Percentiles rank a stretch among this genome's conserved stretches.
Evolutionary conservation across 2,888 invertebrate genomes (phyloP).

Genomic region (Pedicia rivosa): DNA sequence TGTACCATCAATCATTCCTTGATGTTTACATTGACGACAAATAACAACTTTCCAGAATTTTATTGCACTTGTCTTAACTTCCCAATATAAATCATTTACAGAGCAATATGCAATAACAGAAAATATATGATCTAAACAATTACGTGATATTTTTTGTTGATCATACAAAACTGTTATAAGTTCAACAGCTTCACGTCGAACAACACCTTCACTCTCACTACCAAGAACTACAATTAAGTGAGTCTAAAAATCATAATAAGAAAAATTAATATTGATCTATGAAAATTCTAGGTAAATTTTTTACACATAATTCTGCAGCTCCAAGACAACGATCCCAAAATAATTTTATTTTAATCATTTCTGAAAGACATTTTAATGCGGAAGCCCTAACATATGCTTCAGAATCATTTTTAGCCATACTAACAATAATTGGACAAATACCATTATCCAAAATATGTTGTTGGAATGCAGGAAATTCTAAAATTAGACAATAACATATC

Average conservation of each 20-base stretch:
- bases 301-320: constrained; percentile 44
- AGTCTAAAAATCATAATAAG: constrained; percentile 26
- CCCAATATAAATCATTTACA: constrained; percentile 63
- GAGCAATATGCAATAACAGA: constrained; percentile 49
- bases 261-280: constrained; percentile 1
- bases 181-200: constrained; percentile 53
- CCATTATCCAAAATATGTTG: constrained; percentile 47
- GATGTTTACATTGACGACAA: constrained; percentile 44
- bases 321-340: constrained; percentile 49
- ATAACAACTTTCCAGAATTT: constrained; percentile 58
- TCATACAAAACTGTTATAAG: constrained; percentile 50
- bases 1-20: constrained; percentile 70
- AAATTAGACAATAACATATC: constrained; percentile 11
- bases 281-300: neutral
- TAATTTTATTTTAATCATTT: constrained; percentile 44
- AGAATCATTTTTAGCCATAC: constrained; percentile 47
- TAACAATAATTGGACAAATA: constrained; percentile 44
- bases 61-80: constrained; percentile 56
- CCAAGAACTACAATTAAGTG: constrained; percentile 37
- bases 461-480: constrained; percentile 67
- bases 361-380: constrained; percentile 51
- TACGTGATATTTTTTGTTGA: constrained; percentile 40
- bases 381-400: constrained; percentile 64
- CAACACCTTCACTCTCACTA: constrained; percentile 59
- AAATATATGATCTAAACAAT: constrained; percentile 38